Evolutionary conservation across 1,140 invertebrate species (phyloP).

Genomic region (Drosophila sp.): DNA sequence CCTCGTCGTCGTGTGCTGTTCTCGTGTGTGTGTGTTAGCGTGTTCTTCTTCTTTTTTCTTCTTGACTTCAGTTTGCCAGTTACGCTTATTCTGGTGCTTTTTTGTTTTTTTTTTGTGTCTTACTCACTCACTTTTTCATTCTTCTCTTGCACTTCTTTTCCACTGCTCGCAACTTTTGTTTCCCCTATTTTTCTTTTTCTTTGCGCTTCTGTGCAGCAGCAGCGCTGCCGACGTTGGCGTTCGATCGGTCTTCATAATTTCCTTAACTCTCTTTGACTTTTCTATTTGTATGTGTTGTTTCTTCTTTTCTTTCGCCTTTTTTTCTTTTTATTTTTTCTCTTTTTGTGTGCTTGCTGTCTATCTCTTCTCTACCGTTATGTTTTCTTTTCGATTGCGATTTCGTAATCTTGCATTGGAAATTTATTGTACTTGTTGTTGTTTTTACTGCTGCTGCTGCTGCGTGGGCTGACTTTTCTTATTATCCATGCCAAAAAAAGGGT

Average conservation of each 20-base stretch:
- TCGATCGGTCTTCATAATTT: conserved; percentile 15
- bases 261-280: conserved; percentile 11
- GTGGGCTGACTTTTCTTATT: conserved; percentile 9
- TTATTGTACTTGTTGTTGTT: conserved; percentile 9
- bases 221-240: background rate
- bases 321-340: conserved; percentile 1
- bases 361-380: conserved; percentile 8
- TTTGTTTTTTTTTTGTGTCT: background rate
- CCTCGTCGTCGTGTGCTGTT: no score
- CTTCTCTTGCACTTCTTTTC: conserved; percentile 6
- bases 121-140: background rate
- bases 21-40: background rate
- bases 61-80: conserved; percentile 16
- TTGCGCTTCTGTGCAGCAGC: background rate
- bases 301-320: conserved; percentile 2
- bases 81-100: conserved; percentile 15
- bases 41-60: conserved; percentile 13
- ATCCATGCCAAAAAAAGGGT: background rate
- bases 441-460: background rate
- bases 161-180: conserved; percentile 9
- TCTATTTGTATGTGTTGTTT: conserved; percentile 5
- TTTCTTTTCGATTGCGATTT: conserved; percentile 21
- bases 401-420: conserved; percentile 16
- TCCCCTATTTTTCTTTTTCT: background rate
- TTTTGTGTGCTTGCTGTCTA: background rate